Percentiles rank a stretch among this genome's conserved stretches.
Evolutionary conservation across 2,888 invertebrate genomes (phyloP).

Genomic region (Gymnosoma rotundatum): DNA sequence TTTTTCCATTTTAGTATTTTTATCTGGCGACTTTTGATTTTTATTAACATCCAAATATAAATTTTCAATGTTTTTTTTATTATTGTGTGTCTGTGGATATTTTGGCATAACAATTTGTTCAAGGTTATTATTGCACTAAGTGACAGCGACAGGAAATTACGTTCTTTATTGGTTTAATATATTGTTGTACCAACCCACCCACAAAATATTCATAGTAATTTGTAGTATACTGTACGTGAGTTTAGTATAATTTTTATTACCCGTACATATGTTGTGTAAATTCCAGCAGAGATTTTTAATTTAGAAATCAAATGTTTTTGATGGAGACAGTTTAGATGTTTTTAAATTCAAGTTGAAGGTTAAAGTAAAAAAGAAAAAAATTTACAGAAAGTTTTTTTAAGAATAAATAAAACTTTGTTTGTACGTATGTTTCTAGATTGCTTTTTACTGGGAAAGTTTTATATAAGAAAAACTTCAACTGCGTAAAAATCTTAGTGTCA

Average conservation of each 20-base stretch:
- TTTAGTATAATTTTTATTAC: not conserved
- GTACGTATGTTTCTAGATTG: too few species aligned
- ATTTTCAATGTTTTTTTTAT: not conserved
- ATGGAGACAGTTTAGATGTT: not conserved
- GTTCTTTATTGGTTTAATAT: not conserved
- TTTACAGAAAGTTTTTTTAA: not conserved
- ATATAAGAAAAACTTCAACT: too few species aligned
- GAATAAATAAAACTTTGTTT: too few species aligned
- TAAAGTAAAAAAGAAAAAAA: not conserved
- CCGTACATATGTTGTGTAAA: not conserved
- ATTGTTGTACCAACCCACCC: not conserved
- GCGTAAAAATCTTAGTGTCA: too few species aligned
- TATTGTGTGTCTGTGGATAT: too few species aligned
- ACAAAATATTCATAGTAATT: not conserved
- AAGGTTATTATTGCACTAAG: constrained; percentile 8
- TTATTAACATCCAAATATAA: not conserved
- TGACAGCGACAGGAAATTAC: constrained; percentile 16
- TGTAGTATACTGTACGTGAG: not conserved
- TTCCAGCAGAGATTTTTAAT: not conserved
- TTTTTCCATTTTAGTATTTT: not conserved
- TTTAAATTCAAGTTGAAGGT: constrained; percentile 13
- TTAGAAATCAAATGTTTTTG: not conserved
- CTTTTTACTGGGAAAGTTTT: too few species aligned
- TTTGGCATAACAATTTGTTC: not conserved
- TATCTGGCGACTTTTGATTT: constrained; percentile 4